phyloP scores from a whole-genome alignment of 2,888 invertebrate species.

The Thysanoteuthis rhombus region DNA sequence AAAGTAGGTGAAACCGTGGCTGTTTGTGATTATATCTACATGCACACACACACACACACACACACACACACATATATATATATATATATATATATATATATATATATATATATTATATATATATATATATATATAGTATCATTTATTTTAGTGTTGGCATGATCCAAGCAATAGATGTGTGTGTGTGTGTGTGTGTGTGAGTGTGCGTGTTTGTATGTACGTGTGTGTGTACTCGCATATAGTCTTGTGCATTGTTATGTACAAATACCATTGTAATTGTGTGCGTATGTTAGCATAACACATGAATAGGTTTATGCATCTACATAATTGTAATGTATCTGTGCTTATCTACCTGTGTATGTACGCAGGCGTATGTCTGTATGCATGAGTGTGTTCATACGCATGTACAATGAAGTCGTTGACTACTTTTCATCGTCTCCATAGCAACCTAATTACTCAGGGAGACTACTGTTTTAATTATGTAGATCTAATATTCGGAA shows the following conservation, averaged over 20 bases:
- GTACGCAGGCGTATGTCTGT: background rate
- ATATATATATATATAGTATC: background rate
- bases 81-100: no score
- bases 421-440: background rate
- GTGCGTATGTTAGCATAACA: no score
- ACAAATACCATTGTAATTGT: background rate
- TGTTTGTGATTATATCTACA: no score
- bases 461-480: background rate
- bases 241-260: background rate
- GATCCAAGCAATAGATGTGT: background rate
- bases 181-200: background rate
- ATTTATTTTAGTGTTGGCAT: background rate
- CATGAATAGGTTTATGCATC: background rate
- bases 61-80: no score
- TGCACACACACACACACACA: no score
- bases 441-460: background rate
- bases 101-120: background rate
- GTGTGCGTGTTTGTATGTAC: background rate
- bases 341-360: background rate
- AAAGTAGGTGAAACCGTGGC: no score
- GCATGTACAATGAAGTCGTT: background rate
- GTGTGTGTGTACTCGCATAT: background rate
- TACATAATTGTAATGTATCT: background rate
- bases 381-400: background rate
- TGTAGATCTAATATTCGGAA: conserved; percentile 12